These are phyloP conservation scores for Dysdera silvatica DNA, from an alignment of 1,140 invertebrate genomes.

Conservation along the genomic window DNA sequence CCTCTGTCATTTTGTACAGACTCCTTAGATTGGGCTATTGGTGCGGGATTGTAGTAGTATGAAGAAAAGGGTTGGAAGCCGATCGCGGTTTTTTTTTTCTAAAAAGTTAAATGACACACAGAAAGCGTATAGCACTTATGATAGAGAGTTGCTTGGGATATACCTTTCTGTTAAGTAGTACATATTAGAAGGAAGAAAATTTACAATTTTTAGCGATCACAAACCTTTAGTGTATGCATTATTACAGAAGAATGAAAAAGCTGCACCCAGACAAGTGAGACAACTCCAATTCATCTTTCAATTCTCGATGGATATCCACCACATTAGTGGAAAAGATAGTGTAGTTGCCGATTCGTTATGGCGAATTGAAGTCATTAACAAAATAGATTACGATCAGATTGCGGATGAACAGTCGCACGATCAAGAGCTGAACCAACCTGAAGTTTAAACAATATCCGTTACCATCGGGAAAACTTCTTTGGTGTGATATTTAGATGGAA, in stretches of 20 bases:
- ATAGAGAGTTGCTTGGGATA: conserved; percentile 35
- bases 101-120: conserved; percentile 19
- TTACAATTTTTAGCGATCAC: conserved; percentile 37
- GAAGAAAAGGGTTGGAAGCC: conserved; percentile 1
- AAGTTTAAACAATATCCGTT: too few relatives aligned
- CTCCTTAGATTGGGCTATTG: too few relatives aligned
- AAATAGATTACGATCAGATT: conserved; percentile 6
- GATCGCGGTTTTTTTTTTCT: conserved; percentile 26
- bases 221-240: conserved; percentile 36
- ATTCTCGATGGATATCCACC: conserved; percentile 40
- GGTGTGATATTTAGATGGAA: background rate
- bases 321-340: conserved; percentile 42
- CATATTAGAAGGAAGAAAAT: conserved; percentile 36
- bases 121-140: conserved; percentile 28
- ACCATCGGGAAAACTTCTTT: too few relatives aligned
- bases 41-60: conserved; percentile 16
- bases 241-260: conserved; percentile 11
- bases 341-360: conserved; percentile 25
- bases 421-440: too few relatives aligned
- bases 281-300: conserved; percentile 42
- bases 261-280: conserved; percentile 30
- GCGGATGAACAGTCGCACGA: too few relatives aligned
- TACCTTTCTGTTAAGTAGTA: conserved; percentile 35
- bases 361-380: background rate
- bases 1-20: too few relatives aligned